Percentiles rank a stretch among this genome's conserved stretches.
These are phyloP conservation scores for Nesospiza acunhae DNA, from an alignment of 2,113 vertebrate species.

Conservation along the genomic window DNA sequence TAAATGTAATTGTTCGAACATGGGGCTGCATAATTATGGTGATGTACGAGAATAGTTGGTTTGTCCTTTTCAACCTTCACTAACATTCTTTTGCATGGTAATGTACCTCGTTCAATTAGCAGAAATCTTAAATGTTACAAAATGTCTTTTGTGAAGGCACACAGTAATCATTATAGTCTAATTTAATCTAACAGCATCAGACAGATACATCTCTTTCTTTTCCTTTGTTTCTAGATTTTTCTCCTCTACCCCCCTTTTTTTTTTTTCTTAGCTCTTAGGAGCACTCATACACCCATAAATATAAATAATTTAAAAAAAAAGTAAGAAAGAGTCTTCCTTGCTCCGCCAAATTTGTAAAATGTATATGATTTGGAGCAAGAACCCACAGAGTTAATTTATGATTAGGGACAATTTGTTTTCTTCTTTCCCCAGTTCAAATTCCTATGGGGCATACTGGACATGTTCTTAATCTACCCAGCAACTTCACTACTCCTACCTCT, in stretches of 20 bases:
- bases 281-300: not conserved
- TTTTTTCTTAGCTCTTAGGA: not conserved
- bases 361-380: not conserved
- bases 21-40: slow-evolving; percentile 84
- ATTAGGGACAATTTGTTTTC: not conserved
- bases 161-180: slow-evolving; percentile 77
- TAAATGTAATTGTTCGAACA: slow-evolving; percentile 92
- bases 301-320: not conserved
- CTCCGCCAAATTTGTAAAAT: not conserved
- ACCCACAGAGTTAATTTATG: not conserved
- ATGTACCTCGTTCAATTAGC: slow-evolving; percentile 83
- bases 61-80: slow-evolving; percentile 89
- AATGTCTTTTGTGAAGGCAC: slow-evolving; percentile 80
- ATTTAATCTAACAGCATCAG: slow-evolving; percentile 74
- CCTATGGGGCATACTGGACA: not conserved
- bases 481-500: not conserved
- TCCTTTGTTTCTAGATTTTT: not conserved
- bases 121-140: slow-evolving; percentile 82
- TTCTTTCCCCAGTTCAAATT: not conserved
- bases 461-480: not conserved
- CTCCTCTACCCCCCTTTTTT: not conserved
- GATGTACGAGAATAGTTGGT: slow-evolving; percentile 82
- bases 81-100: slow-evolving; percentile 84
- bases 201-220: slow-evolving; percentile 68
- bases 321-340: not conserved